These are phyloP conservation scores for Macrotus californicus DNA, from an alignment of 2,113 vertebrate species.

Conservation along the genomic window DNA sequence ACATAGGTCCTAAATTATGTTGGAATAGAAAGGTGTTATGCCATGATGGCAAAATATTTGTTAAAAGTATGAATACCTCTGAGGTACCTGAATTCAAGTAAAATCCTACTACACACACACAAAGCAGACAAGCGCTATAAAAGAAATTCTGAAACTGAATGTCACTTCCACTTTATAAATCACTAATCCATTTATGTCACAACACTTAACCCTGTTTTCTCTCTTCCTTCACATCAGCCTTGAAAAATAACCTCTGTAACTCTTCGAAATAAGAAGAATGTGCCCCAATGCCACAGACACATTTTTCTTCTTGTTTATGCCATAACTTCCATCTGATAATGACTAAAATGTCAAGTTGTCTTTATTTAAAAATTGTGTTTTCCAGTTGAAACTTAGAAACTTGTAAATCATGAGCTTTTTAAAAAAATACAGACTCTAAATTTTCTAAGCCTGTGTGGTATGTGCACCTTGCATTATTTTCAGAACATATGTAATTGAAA, in stretches of 20 bases:
- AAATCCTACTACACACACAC: neutral
- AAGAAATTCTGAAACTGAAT: neutral
- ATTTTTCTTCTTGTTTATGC: neutral
- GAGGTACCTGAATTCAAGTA: neutral
- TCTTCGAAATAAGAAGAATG: neutral
- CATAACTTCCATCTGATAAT: neutral
- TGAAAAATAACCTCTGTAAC: neutral
- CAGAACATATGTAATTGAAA: neutral
- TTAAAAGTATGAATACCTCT: neutral
- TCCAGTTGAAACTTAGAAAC: neutral
- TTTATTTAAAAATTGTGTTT: neutral
- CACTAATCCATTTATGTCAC: neutral
- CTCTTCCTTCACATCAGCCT: neutral
- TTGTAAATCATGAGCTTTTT: neutral
- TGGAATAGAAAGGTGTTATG: neutral
- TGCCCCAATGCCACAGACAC: fast-evolving
- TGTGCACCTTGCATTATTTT: neutral
- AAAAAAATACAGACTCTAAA: neutral
- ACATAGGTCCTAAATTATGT: neutral
- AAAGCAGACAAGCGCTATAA: neutral
- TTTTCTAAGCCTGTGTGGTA: neutral
- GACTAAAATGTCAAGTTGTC: neutral
- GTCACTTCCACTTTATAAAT: neutral
- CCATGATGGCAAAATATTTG: neutral
- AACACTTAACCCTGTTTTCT: neutral